phyloP scores from a whole-genome alignment of 2,113 vertebrate species.

The Bos indicus region DNA sequence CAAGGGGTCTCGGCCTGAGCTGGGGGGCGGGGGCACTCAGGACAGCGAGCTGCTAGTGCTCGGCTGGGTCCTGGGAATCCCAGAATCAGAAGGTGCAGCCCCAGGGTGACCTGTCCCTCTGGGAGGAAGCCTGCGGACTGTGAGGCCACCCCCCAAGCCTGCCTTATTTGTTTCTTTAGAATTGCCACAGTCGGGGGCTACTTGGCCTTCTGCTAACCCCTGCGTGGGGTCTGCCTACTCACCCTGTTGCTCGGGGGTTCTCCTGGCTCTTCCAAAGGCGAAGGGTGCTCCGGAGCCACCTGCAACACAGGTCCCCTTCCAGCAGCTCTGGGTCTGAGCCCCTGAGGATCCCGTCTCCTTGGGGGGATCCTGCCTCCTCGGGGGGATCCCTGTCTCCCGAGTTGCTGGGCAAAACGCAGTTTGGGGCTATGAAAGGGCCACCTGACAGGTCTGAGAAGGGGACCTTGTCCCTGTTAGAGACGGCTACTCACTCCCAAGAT shows the following conservation, averaged over 20 bases:
- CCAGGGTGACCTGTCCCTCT: neutral
- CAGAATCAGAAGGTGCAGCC: neutral
- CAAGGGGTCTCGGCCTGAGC: neutral
- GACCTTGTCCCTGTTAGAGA: neutral
- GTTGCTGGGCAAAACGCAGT: too few species aligned
- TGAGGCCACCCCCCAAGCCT: neutral
- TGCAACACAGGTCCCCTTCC: neutral
- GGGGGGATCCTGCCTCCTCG: fast-evolving
- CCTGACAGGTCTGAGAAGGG: neutral
- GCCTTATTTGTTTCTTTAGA: neutral
- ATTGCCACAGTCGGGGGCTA: fast-evolving
- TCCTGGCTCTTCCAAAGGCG: neutral
- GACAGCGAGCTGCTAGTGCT: neutral
- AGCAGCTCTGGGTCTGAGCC: too few species aligned
- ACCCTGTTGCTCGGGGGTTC: neutral
- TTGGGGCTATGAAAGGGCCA: neutral
- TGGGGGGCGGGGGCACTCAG: too few species aligned
- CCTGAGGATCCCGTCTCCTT: neutral
- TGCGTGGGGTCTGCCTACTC: neutral
- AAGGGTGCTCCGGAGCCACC: fast-evolving
- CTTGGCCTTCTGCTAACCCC: neutral
- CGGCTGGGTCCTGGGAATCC: neutral
- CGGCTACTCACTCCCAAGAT: neutral
- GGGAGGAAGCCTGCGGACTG: neutral
- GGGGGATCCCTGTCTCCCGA: neutral